Evolutionary conservation across 2,888 invertebrate genomes (phyloP).

Genomic region (Zhuqinia jingwanae): DNA sequence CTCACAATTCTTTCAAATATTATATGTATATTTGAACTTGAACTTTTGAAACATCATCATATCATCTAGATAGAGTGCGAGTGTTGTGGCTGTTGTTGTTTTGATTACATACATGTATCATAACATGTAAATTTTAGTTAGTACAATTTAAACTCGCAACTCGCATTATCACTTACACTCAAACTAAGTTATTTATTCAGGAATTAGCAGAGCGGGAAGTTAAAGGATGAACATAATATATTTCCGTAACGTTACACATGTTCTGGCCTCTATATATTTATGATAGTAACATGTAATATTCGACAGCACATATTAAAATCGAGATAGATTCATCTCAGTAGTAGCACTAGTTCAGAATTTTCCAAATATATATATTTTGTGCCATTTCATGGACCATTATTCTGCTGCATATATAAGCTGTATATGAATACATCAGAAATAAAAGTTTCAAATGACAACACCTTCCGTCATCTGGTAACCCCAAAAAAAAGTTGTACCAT

Average conservation of each 20-base stretch:
- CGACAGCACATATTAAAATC: background rate
- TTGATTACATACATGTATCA: constrained; percentile 40
- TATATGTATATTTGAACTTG: too few relatives aligned
- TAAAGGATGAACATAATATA: constrained; percentile 45
- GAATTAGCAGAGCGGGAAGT: constrained; percentile 65
- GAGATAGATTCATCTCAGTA: background rate
- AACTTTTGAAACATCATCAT: background rate
- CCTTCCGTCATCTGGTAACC: constrained; percentile 49
- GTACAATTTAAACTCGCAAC: constrained; percentile 41
- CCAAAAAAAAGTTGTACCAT: background rate
- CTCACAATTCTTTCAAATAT: too few relatives aligned
- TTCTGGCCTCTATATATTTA: too few relatives aligned
- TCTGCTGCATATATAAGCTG: too few relatives aligned
- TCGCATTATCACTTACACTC: constrained; percentile 57
- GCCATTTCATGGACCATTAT: constrained; percentile 34
- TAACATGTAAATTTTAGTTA: constrained; percentile 59
- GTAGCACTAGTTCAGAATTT: background rate
- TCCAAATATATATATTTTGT: constrained; percentile 16
- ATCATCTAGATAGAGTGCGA: background rate
- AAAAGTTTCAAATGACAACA: constrained; percentile 48
- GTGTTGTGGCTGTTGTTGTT: constrained; percentile 24
- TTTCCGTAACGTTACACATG: constrained; percentile 37
- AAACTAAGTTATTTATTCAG: constrained; percentile 59
- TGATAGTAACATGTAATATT: background rate
- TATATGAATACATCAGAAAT: constrained; percentile 10